Percentiles rank a stretch among this genome's conserved stretches.
Conservation (phyloP, 30 jellyfish, hydroid and myxozoan species). For the Hydra vulgaris region DNA sequence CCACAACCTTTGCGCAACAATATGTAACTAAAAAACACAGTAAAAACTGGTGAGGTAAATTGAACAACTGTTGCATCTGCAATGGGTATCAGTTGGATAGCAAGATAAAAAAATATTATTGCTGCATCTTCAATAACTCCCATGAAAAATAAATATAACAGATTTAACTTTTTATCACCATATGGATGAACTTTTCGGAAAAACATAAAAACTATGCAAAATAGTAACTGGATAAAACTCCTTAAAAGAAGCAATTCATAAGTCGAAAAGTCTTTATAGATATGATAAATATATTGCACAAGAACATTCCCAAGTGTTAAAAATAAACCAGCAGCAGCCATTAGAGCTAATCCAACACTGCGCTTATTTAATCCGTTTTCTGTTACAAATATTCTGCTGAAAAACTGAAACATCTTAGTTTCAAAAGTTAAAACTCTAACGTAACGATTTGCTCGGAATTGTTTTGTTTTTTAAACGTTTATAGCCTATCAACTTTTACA, state of each 20-base stretch:
- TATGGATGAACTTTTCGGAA: slow-evolving; percentile 62
- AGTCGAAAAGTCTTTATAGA: slow-evolving; percentile 27
- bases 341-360: slow-evolving; percentile 54
- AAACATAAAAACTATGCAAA: slow-evolving; percentile 50
- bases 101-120: slow-evolving; percentile 63
- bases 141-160: slow-evolving; percentile 49
- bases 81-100: slow-evolving; percentile 82
- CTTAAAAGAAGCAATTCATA: slow-evolving; percentile 60
- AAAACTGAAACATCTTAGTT: background rate
- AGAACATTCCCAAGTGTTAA: slow-evolving; percentile 73
- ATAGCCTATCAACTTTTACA: background rate
- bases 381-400: background rate
- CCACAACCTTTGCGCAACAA: slow-evolving; percentile 74
- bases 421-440: background rate
- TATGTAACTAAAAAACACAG: slow-evolving; percentile 71
- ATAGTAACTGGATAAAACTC: slow-evolving; percentile 56
- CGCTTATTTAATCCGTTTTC: slow-evolving; percentile 17
- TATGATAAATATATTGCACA: slow-evolving; percentile 52
- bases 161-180: slow-evolving; percentile 50
- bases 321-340: slow-evolving; percentile 96
- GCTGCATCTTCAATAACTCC: slow-evolving; percentile 87
- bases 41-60: slow-evolving; percentile 84
- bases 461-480: background rate
- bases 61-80: slow-evolving; percentile 96
- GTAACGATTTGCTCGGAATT: background rate